These are phyloP conservation scores for Phthorimaea operculella DNA, from an alignment of 1,140 invertebrate genomes.

Conservation along the genomic window DNA sequence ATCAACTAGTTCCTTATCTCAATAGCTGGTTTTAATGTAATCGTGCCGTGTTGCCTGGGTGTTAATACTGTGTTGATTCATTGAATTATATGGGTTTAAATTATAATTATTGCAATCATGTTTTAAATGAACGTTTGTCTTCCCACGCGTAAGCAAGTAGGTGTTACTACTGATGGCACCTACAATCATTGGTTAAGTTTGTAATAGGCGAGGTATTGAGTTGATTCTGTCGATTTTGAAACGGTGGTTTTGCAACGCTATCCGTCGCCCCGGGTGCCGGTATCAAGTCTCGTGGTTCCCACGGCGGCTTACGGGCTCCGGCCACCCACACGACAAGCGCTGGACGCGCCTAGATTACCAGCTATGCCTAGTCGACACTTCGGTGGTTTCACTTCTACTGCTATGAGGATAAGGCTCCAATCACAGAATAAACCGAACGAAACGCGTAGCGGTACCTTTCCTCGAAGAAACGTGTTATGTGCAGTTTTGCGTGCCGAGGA, in stretches of 20 bases:
- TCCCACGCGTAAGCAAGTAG: not conserved
- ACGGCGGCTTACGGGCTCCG: constrained; percentile 16
- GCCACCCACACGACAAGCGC: constrained; percentile 23
- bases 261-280: constrained; percentile 20
- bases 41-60: too few relatives aligned
- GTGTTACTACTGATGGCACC: not conserved
- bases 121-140: too few relatives aligned
- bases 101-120: too few relatives aligned
- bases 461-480: constrained; percentile 19
- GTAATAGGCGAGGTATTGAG: constrained; percentile 13
- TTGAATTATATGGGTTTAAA: too few relatives aligned
- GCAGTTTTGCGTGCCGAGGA: constrained; percentile 17
- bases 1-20: too few relatives aligned
- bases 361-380: constrained; percentile 8
- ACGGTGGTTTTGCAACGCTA: constrained; percentile 34
- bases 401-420: constrained; percentile 12
- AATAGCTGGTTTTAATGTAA: too few relatives aligned
- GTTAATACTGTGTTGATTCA: too few relatives aligned
- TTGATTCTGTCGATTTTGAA: constrained; percentile 22
- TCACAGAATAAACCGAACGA: constrained; percentile 7
- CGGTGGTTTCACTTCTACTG: constrained; percentile 16
- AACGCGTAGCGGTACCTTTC: constrained; percentile 14
- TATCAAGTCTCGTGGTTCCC: constrained; percentile 18
- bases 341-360: not conserved
- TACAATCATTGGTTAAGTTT: not conserved